Percentiles rank a stretch among this genome's conserved stretches.
Conservation (phyloP, 1,140 invertebrate genomes). For the Philotrypesis tridentata region DNA sequence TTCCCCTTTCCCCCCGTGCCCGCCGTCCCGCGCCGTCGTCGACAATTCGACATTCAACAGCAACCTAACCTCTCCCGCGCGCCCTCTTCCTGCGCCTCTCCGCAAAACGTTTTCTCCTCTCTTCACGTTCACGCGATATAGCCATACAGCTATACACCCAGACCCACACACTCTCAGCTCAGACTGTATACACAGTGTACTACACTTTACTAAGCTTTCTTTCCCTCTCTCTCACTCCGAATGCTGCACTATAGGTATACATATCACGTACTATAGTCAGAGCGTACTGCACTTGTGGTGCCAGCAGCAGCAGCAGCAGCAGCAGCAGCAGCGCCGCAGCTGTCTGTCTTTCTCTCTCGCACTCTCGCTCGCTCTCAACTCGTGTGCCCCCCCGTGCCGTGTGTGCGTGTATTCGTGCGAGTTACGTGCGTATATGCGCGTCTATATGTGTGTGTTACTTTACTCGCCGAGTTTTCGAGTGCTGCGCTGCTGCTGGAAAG, state of each 20-base stretch:
- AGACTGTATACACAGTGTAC: no score
- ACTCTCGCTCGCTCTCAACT: not conserved
- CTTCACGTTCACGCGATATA: not conserved
- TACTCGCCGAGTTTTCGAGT: constrained; percentile 3
- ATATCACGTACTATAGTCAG: not conserved
- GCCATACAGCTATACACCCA: not conserved
- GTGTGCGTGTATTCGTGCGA: not conserved
- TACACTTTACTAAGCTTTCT: not conserved
- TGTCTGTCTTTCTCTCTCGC: not conserved
- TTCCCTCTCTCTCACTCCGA: not conserved
- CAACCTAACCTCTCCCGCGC: constrained; percentile 31
- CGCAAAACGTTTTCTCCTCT: constrained; percentile 33
- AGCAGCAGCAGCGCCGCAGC: not conserved
- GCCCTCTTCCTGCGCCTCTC: constrained; percentile 30
- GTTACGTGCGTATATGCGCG: not conserved
- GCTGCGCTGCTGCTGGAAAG: not conserved
- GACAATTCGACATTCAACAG: not conserved
- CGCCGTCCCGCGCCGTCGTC: not conserved
- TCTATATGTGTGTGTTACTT: not conserved
- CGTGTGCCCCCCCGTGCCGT: no score
- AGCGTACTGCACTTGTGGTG: not conserved
- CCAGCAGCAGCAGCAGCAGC: not conserved
- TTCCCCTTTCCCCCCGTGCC: constrained; percentile 3
- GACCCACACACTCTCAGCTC: not conserved
- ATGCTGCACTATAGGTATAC: not conserved